Evolutionary conservation across 2,888 invertebrate species (phyloP).

Genomic region (Zaprionus bogoriensis): DNA sequence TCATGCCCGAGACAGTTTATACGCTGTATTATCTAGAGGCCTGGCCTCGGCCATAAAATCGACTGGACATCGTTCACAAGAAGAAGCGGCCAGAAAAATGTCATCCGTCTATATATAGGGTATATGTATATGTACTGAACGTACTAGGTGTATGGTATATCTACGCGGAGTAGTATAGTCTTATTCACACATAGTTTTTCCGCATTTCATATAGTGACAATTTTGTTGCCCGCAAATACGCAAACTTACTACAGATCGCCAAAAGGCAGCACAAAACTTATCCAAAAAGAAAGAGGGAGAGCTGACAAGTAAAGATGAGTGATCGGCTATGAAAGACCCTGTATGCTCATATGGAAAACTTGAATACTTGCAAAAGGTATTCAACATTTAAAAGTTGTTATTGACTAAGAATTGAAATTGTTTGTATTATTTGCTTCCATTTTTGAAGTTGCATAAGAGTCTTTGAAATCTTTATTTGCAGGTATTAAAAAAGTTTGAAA

Average conservation of each 20-base stretch:
- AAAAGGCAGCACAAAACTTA: slow-evolving; percentile 42
- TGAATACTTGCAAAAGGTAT: background rate
- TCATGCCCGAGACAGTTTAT: slow-evolving; percentile 29
- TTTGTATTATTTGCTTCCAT: too few relatives aligned
- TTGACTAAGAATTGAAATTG: too few relatives aligned
- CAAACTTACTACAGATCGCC: slow-evolving; percentile 49
- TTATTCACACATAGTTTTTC: slow-evolving; percentile 72
- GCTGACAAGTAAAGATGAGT: background rate
- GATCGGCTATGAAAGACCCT: background rate
- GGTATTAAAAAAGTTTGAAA: too few relatives aligned
- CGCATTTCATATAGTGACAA: slow-evolving; percentile 72
- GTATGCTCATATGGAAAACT: background rate
- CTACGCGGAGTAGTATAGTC: slow-evolving; percentile 30
- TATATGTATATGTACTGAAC: slow-evolving; percentile 18
- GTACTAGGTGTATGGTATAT: background rate
- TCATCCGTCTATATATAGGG: slow-evolving; percentile 72
- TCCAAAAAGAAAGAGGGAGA: slow-evolving; percentile 56
- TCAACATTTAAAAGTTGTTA: too few relatives aligned
- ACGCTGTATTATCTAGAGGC: slow-evolving; percentile 48
- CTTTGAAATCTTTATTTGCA: too few relatives aligned
- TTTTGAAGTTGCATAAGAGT: too few relatives aligned
- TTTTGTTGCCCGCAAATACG: slow-evolving; percentile 57
- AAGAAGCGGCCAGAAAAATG: slow-evolving; percentile 56
- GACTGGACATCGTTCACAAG: slow-evolving; percentile 70
- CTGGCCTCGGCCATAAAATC: slow-evolving; percentile 58